Base-by-base conservation (phyloP, 2,113 vertebrate genomes). In the Centrocercus urophasianus region DNA sequence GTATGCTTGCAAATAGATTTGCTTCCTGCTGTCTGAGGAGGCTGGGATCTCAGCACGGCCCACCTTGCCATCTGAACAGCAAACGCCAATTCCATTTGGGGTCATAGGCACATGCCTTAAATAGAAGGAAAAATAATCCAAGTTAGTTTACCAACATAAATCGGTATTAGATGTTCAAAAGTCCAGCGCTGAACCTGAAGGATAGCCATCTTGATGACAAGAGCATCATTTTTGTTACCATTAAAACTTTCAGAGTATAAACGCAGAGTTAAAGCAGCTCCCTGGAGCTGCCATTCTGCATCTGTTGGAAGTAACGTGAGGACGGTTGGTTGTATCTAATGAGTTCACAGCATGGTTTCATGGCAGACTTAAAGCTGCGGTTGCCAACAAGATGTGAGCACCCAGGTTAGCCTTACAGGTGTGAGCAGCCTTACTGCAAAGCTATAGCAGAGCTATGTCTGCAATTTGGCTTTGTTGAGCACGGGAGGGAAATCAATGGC, bases 401-500 rank as follows among this genome's bases (percentile, higher is more conserved):
- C 66, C 34, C 64, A 17, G 5, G 14, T 71, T 32, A 92, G 32
- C 38, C 34, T 30, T 20, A 43, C 47, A 8, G n/a, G 5, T 11
- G 43, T 81, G 61, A 78, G 47, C n/a, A 86, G 50, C 11, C 1
- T 50, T 64, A 43, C 47, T 42, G 17, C 65, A 88, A 43, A 75
- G 50, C 64, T 56, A 52, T 56, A 47, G 80, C 57, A 72, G 73
- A 89, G 52, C 54, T 74, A 27, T 69, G 50, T 69, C 75, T 54
- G 48, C 56, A 27, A n/a, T n/a, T 0, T 0, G 54, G 21, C 24
- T 43, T 78, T 61, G 45, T 3, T 71, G 38, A 43, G 45, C 6
- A 4, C 5, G 14, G 34, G 38, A 63, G 17, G 74, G 15, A 72
- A 38, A 30, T 65, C 0, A 0, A 12, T 60, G 21, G 38, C 47